These are phyloP conservation scores for Sebastes fasciatus DNA, from an alignment of 2,113 vertebrate species.

Conservation along the genomic window DNA sequence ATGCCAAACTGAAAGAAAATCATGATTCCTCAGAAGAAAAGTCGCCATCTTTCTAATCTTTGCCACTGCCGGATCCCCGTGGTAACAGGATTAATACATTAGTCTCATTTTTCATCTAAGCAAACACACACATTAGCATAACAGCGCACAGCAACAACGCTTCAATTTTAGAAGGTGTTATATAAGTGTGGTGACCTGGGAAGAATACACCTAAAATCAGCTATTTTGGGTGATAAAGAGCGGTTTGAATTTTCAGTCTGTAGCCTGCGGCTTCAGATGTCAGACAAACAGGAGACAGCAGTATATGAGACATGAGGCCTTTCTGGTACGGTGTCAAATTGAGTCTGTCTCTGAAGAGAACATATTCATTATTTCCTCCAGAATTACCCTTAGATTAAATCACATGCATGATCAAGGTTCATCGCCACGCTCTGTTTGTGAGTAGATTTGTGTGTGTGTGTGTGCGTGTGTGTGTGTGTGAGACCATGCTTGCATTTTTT, in stretches of 20 bases:
- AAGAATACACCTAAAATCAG: neutral
- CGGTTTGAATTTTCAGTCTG: neutral
- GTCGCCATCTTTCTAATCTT: neutral
- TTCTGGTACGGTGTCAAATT: conserved; percentile 16
- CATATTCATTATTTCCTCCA: conserved; percentile 39
- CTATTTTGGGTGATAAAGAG: neutral
- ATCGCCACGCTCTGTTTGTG: neutral
- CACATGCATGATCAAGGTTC: conserved; percentile 47
- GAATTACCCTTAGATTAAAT: conserved; percentile 46
- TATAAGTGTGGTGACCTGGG: conserved; percentile 5
- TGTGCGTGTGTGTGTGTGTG: neutral
- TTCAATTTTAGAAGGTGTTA: conserved; percentile 8
- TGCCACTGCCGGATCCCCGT: neutral
- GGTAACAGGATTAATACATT: neutral
- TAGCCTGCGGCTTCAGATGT: neutral
- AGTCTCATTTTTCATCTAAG: neutral
- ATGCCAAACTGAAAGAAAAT: neutral
- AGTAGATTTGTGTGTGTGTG: conserved; percentile 7
- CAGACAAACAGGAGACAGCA: neutral
- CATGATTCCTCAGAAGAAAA: neutral
- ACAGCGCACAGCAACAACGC: neutral
- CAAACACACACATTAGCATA: conserved; percentile 23
- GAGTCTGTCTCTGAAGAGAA: conserved; percentile 24
- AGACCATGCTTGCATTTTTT: neutral
- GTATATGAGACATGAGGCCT: neutral